Evolutionary conservation across 1,140 invertebrate species (phyloP).

Genomic region (Caenorhabditis brenneri): DNA sequence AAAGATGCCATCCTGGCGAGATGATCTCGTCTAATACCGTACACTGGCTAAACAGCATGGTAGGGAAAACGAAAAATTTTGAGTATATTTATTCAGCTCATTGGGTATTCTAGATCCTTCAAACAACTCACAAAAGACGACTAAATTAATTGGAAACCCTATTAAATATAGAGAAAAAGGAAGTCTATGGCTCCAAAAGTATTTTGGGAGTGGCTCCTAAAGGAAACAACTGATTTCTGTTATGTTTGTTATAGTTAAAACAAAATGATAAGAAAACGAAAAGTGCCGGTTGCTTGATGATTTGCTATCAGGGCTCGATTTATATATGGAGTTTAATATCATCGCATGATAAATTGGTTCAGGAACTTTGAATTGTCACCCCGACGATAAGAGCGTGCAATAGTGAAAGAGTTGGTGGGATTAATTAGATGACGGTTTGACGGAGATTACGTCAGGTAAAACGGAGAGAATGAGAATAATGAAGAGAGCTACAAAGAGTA

Average conservation of each 20-base stretch:
- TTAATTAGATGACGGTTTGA: slow-evolving; percentile 11
- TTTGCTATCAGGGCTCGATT: not conserved
- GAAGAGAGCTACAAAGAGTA: not conserved
- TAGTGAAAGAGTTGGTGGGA: not conserved
- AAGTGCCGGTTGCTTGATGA: not conserved
- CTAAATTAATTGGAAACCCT: no score
- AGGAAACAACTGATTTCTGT: no score
- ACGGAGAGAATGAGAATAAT: not conserved
- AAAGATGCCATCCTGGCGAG: no score
- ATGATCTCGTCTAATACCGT: no score
- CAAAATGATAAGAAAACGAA: not conserved
- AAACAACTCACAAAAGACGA: no score
- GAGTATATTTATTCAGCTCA: no score
- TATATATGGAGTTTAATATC: slow-evolving; percentile 25
- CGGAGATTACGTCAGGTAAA: slow-evolving; percentile 11
- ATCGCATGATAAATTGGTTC: slow-evolving; percentile 42
- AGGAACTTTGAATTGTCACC: slow-evolving; percentile 40
- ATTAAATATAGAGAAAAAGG: no score
- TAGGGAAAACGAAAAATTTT: no score
- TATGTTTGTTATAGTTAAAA: not conserved
- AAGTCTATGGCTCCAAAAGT: no score
- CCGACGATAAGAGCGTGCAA: not conserved
- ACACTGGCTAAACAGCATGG: no score
- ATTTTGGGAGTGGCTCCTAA: no score
- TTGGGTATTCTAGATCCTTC: no score